Base-by-base conservation (phyloP, 2,888 invertebrate genomes). In the Hemaris fuciformis region DNA sequence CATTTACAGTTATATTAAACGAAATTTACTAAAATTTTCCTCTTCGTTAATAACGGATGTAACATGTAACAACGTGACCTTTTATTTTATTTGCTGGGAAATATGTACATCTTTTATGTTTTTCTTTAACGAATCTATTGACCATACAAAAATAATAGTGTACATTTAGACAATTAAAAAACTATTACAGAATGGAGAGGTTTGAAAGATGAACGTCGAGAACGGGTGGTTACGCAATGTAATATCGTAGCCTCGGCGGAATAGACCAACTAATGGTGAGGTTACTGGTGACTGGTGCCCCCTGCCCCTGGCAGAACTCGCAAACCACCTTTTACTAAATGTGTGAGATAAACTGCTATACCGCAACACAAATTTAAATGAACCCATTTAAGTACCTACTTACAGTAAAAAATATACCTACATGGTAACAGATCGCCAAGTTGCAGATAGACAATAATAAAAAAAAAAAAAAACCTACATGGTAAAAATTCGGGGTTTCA, bases 131-230 rank as follows among this genome's bases (percentile, higher is more conserved):
- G 7, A 43, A 8, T n/a, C n/a, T n/a, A n/a, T n/a, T n/a, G 18
- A 7, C 20, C 18, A 15, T 48, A 15, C 7, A 6, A 8, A 27
- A 2, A 25, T 27, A 27, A 27, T 53, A 31, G 57, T 60, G 48
- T 22, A 38, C 59, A 64, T 25, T 18, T 66, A 70, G 71, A 76
- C 79, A 79, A 80, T 80, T 76, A 76, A 77, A 72, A 79, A 73
- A 76, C 75, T 79, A 76, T 74, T 74, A 38, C 38, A n/a, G 27
- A 53, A 75, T 71, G 68, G 74, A 75, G 74, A 72, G 74, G 74
- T 69, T 71, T 64, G 68, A 71, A 68, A 74, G 73, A 71, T 69
- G 72, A 70, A 65, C 68, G 73, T 63, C 48, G 67, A 70, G 68
- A 61, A 62, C 65, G 53, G 66, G 59, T 63, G 61, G 62, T 75